A percentile compares a stretch with the other conserved stretches of the same genome.
Evolutionary conservation across 2,888 invertebrate species (phyloP).

Genomic region (Metellina segmentata): DNA sequence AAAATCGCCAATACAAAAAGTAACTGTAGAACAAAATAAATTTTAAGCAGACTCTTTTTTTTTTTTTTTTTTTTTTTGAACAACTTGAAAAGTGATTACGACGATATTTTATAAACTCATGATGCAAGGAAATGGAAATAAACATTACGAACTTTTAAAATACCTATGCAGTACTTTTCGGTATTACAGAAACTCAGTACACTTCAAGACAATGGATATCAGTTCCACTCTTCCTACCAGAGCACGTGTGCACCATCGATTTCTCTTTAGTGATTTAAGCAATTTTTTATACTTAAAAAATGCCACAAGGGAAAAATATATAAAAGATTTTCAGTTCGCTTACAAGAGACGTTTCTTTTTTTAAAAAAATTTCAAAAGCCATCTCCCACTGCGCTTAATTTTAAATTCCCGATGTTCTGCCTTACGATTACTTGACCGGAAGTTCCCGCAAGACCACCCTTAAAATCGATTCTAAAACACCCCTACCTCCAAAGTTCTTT

Average conservation of each 20-base stretch:
- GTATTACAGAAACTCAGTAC: no score
- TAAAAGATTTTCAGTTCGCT: not conserved
- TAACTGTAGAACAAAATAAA: no score
- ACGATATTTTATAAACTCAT: no score
- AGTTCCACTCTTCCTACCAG: no score
- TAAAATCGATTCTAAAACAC: constrained; percentile 63
- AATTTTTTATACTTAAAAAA: constrained; percentile 17
- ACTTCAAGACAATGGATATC: no score
- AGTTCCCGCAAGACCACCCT: constrained; percentile 56
- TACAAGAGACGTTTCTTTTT: constrained; percentile 11
- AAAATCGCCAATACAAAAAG: no score
- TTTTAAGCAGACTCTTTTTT: no score
- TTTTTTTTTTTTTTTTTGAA: no score
- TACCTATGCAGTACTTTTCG: no score
- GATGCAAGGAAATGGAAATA: no score
- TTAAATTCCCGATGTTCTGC: constrained; percentile 69
- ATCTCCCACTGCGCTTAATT: constrained; percentile 69
- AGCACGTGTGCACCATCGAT: not conserved
- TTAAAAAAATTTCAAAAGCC: constrained; percentile 45
- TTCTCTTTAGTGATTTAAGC: not conserved
- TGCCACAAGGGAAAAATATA: not conserved
- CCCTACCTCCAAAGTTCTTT: constrained; percentile 20
- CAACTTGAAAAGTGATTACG: no score
- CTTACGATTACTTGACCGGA: constrained; percentile 70
- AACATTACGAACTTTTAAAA: no score